Evolutionary conservation across 2,113 vertebrate species (phyloP).

Genomic region (Haliaeetus leucogaster): DNA sequence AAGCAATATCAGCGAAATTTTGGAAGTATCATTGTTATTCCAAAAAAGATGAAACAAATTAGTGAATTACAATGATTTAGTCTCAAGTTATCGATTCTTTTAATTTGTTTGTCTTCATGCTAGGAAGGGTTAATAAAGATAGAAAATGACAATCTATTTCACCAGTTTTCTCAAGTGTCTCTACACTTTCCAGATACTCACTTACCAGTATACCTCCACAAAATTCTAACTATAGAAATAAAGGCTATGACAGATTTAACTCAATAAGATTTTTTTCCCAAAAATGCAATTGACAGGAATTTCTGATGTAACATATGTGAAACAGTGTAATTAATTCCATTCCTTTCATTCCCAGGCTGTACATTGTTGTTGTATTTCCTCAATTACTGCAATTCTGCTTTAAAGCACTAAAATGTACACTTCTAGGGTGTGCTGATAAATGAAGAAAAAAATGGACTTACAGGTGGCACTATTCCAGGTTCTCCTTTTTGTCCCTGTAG

Average conservation of each 20-base stretch:
- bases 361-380: neutral
- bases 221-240: neutral
- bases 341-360: neutral
- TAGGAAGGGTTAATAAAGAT: neutral
- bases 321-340: neutral
- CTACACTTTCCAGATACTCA: neutral
- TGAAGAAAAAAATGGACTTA: slow-evolving; percentile 68
- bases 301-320: neutral
- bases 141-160: neutral
- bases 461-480: slow-evolving; percentile 90
- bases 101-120: neutral
- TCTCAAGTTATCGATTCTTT: neutral
- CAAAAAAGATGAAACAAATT: neutral
- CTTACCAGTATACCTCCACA: neutral
- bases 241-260: neutral
- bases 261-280: neutral
- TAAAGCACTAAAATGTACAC: neutral
- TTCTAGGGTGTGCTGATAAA: neutral
- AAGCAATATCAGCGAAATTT: neutral
- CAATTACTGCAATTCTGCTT: neutral
- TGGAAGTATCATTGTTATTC: neutral
- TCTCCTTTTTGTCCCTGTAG: slow-evolving; percentile 94
- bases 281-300: neutral
- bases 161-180: neutral
- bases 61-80: neutral